Conservation (phyloP, 2,113 vertebrate genomes). For the Caretta caretta region DNA sequence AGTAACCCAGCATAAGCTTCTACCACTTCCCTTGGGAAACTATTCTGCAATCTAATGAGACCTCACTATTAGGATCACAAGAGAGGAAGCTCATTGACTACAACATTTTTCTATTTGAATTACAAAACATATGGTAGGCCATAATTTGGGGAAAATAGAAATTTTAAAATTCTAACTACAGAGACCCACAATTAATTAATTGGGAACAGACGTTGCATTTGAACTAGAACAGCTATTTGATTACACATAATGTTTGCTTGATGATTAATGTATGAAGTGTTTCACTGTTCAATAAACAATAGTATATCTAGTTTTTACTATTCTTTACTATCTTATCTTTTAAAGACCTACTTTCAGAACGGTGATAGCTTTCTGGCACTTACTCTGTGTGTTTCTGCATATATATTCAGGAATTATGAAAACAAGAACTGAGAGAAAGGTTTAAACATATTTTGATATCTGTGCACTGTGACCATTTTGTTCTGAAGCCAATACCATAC, state of each 20-base stretch:
- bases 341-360: conserved; percentile 65
- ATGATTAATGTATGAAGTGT: conserved; percentile 46
- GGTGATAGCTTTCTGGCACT: conserved; percentile 52
- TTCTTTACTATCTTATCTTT: conserved; percentile 43
- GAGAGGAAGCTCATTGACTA: not conserved
- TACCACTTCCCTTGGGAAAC: fast-evolving
- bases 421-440: conserved; percentile 31
- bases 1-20: not conserved
- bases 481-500: not conserved
- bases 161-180: conserved; percentile 64
- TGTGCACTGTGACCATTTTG: not conserved
- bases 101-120: not conserved
- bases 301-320: conserved; percentile 18
- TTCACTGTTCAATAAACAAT: conserved; percentile 55
- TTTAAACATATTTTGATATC: conserved; percentile 34
- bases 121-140: not conserved
- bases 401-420: conserved; percentile 17
- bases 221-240: conserved; percentile 43
- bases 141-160: conserved; percentile 35
- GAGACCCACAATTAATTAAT: conserved; percentile 32
- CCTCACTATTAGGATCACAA: not conserved
- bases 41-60: not conserved
- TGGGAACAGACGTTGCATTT: conserved; percentile 40
- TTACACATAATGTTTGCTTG: conserved; percentile 50
- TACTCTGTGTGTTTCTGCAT: conserved; percentile 57